phyloP scores from a whole-genome alignment of 1,140 invertebrate species.

The Tetramorium parvispinum region DNA sequence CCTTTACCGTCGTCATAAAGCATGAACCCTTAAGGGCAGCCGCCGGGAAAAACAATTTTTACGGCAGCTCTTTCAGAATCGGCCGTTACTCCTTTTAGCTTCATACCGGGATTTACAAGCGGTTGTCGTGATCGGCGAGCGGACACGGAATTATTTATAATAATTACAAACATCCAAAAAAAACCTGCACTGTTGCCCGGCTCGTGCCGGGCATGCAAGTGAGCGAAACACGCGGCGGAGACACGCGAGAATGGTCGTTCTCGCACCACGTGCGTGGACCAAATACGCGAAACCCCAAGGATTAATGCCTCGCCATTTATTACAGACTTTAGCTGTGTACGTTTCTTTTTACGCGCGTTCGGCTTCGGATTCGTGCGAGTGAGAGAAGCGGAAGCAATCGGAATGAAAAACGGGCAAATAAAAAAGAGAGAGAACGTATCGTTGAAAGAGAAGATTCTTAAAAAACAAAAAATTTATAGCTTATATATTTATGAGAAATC shows the following conservation, averaged over 20 bases:
- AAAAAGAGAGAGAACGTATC: neutral
- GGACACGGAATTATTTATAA: conserved; percentile 67
- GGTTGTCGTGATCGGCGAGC: neutral
- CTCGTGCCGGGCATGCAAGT: conserved; percentile 13
- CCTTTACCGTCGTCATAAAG: conserved; percentile 55
- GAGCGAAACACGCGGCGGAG: neutral
- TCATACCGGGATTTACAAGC: conserved; percentile 58
- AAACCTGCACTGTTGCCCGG: neutral
- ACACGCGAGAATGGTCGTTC: conserved; percentile 6
- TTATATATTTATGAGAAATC: neutral
- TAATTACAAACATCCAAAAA: conserved; percentile 67
- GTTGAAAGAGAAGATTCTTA: neutral
- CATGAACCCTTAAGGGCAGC: conserved; percentile 44
- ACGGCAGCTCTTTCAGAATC: conserved; percentile 37
- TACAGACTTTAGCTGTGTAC: conserved; percentile 70
- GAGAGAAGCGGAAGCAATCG: neutral
- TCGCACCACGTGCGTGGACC: conserved; percentile 61
- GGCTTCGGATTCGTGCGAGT: neutral
- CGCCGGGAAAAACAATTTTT: conserved; percentile 56
- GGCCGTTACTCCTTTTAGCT: neutral
- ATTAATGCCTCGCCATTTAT: conserved; percentile 78
- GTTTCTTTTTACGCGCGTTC: conserved; percentile 22
- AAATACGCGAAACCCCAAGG: conserved; percentile 66
- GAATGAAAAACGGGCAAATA: neutral
- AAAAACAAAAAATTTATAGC: neutral